Conservation (phyloP, 2,888 invertebrate genomes). For the Seira sanloemensis region DNA sequence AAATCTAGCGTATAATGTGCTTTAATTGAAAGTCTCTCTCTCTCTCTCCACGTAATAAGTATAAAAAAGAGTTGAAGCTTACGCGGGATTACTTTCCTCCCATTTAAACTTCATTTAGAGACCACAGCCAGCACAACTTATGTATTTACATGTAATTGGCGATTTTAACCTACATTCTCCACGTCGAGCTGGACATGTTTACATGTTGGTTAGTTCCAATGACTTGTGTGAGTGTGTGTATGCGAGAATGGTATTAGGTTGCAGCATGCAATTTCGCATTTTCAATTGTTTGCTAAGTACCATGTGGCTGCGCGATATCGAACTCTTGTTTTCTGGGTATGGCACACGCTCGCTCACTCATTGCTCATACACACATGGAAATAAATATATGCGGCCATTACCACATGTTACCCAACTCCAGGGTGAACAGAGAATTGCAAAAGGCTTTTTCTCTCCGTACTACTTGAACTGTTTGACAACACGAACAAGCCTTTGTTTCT, state of each 20-base stretch:
- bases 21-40: constrained; percentile 28
- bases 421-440: not conserved
- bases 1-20: constrained; percentile 35
- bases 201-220: too few relatives aligned
- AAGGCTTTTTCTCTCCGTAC: constrained; percentile 1
- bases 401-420: not conserved
- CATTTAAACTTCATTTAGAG: constrained; percentile 1
- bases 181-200: too few relatives aligned
- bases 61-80: not conserved
- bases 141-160: constrained; percentile 11
- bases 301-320: constrained; percentile 12
- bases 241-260: not conserved
- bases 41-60: too few relatives aligned
- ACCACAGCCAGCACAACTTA: not conserved
- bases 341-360: not conserved
- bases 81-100: not conserved
- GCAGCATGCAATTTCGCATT: constrained; percentile 52
- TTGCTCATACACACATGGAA: not conserved
- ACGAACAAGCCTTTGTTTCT: constrained; percentile 16
- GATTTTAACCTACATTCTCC: constrained; percentile 3
- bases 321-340: constrained; percentile 13
- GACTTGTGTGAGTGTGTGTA: too few relatives aligned
- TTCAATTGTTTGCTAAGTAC: constrained; percentile 25
- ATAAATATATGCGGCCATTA: not conserved
- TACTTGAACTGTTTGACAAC: constrained; percentile 19